Conservation (phyloP, 2,113 vertebrate species). For the Canis aureus region DNA sequence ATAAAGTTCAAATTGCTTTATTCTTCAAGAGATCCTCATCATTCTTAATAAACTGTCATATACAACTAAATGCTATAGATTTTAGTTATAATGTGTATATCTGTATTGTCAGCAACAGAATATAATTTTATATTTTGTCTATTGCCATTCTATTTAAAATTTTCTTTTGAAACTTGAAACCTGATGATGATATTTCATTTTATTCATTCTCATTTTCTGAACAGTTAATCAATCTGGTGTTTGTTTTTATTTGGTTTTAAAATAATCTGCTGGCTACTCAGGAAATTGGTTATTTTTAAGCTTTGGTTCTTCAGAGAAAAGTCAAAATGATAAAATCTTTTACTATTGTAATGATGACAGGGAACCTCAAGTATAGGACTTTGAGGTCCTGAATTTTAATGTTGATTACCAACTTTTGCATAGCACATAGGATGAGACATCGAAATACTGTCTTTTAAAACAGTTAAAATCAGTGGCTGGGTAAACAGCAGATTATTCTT, state of each 20-base stretch:
- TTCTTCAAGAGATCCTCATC: background rate
- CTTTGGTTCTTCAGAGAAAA: background rate
- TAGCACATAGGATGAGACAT: background rate
- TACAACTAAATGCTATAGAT: background rate
- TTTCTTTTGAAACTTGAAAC: background rate
- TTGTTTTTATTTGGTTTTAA: background rate
- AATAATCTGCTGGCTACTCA: background rate
- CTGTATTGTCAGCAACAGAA: background rate
- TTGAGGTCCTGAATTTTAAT: background rate
- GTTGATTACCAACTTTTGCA: background rate
- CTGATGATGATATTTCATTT: background rate
- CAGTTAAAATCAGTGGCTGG: background rate
- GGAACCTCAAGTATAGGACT: background rate
- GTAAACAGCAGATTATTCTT: background rate
- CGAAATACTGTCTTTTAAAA: background rate
- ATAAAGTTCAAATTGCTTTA: constrained; percentile 19
- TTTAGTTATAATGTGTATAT: background rate
- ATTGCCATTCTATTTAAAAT: background rate
- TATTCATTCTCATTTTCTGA: background rate
- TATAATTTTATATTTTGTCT: background rate
- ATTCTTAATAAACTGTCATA: background rate
- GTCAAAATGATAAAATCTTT: background rate
- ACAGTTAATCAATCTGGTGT: background rate
- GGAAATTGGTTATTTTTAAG: background rate
- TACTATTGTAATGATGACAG: background rate